phyloP scores from a whole-genome alignment of 2,888 invertebrate genomes.

The Eristalinus aeneus region DNA sequence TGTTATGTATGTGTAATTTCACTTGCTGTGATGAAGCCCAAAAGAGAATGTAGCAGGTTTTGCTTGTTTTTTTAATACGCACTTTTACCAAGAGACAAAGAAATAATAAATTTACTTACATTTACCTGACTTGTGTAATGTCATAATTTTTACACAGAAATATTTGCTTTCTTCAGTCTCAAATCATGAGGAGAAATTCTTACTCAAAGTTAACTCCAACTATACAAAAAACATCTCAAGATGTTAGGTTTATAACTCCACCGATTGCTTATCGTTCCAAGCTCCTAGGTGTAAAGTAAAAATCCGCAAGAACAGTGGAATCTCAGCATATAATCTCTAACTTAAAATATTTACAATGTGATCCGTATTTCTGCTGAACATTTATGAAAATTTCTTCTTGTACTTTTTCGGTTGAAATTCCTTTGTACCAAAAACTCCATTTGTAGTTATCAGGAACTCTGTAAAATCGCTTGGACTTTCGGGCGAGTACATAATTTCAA shows the following conservation, averaged over 20 bases:
- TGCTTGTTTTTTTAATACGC: conserved; percentile 18
- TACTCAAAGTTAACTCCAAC: no score
- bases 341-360: no score
- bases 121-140: neutral
- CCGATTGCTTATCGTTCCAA: no score
- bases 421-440: conserved; percentile 79
- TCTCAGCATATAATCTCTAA: no score
- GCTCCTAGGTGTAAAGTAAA: no score
- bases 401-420: conserved; percentile 4
- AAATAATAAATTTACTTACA: conserved; percentile 25
- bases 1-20: conserved; percentile 36
- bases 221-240: no score
- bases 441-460: conserved; percentile 81
- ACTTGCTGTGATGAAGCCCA: conserved; percentile 64
- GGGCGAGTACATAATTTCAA: conserved; percentile 84
- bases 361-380: neutral
- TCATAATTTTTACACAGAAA: no score
- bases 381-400: neutral
- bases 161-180: no score
- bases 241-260: no score
- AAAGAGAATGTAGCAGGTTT: conserved; percentile 13
- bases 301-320: no score
- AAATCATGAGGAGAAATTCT: no score
- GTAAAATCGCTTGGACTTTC: conserved; percentile 81
- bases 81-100: conserved; percentile 6